These are phyloP conservation scores for Enteromius argenteus DNA, from an alignment of 2,797 vertebrate genomes.

Conservation along the genomic window DNA sequence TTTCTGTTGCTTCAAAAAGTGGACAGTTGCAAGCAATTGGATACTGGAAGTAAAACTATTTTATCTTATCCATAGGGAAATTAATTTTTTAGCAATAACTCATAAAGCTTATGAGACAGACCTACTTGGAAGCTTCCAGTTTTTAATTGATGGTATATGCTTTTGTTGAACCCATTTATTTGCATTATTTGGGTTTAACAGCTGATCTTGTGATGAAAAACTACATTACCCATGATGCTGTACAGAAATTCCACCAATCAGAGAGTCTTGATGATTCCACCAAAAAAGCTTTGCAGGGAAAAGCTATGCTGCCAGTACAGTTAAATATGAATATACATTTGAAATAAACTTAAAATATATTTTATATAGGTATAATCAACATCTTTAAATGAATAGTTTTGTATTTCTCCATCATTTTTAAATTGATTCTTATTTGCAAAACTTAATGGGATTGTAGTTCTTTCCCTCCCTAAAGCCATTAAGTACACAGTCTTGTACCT, in stretches of 20 bases:
- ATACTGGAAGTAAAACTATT: neutral
- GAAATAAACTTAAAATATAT: neutral
- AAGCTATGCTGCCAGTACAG: neutral
- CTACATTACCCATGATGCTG: conserved; percentile 4
- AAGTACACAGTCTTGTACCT: neutral
- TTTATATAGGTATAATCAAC: neutral
- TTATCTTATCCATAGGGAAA: neutral
- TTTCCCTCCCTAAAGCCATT: neutral
- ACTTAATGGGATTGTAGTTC: neutral
- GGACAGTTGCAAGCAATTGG: neutral
- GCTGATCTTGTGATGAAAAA: neutral
- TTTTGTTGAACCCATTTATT: neutral
- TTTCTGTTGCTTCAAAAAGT: neutral
- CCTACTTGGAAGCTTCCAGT: neutral
- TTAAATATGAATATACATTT: neutral
- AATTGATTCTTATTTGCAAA: neutral
- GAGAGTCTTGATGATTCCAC: neutral
- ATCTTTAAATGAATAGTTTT: neutral
- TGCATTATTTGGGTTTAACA: neutral
- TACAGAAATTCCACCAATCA: neutral
- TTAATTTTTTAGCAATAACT: neutral
- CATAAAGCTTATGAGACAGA: neutral
- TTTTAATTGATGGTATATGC: neutral
- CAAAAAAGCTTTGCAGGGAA: neutral
- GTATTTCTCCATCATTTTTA: neutral